A percentile compares a stretch with the other conserved stretches of the same genome.
These are phyloP conservation scores for Rhodeus uyekii DNA, from an alignment of 2,797 vertebrate species.

Conservation along the genomic window DNA sequence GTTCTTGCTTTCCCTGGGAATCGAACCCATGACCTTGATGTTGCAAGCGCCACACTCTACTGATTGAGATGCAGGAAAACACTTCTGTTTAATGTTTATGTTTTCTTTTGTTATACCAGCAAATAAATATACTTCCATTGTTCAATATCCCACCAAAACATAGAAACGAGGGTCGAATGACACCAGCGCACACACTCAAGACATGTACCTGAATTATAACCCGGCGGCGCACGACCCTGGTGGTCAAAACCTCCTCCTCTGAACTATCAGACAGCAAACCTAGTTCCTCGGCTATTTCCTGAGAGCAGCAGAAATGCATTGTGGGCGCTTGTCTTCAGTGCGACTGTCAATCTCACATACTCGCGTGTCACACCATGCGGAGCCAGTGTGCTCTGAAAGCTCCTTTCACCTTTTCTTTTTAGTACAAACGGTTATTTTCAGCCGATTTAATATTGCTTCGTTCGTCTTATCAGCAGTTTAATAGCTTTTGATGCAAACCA, in stretches of 20 bases:
- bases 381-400: conserved; percentile 40
- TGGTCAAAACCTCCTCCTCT: conserved; percentile 94
- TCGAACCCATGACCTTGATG: too few species aligned
- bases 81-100: not conserved
- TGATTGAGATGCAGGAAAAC: too few species aligned
- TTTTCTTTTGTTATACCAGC: not conserved
- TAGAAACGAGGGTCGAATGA: not conserved
- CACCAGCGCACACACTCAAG: conserved; percentile 39
- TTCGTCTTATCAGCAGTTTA: not conserved
- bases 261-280: conserved; percentile 91
- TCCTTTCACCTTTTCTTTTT: conserved; percentile 53
- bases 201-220: conserved; percentile 90
- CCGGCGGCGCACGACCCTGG: conserved; percentile 93
- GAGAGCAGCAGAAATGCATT: conserved; percentile 77
- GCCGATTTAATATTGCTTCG: conserved; percentile 27
- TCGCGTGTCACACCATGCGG: conserved; percentile 41
- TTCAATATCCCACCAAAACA: not conserved
- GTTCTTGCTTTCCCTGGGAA: too few species aligned
- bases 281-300: conserved; percentile 93
- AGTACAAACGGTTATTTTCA: conserved; percentile 5
- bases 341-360: conserved; percentile 4
- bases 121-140: not conserved
- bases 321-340: conserved; percentile 54
- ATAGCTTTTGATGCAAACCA: not conserved
- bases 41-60: too few species aligned